Evolutionary conservation across 2,113 vertebrate genomes (phyloP).

Genomic region (Lontra canadensis): DNA sequence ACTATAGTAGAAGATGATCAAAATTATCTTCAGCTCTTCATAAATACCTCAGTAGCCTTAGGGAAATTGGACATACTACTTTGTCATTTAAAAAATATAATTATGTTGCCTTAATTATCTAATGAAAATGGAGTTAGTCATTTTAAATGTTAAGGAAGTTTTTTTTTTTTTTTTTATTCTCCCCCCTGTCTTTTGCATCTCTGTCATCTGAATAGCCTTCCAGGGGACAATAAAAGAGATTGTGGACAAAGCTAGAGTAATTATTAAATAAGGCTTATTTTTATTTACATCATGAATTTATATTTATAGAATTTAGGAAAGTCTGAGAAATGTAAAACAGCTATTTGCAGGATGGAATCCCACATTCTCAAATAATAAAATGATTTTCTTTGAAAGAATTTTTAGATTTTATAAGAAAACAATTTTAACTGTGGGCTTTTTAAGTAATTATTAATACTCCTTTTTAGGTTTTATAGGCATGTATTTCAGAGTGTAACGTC

Average conservation of each 20-base stretch:
- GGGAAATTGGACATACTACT: not conserved
- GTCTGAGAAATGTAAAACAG: not conserved
- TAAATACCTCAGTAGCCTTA: constrained; percentile 20
- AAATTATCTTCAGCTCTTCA: constrained; percentile 59
- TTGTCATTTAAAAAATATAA: constrained; percentile 43
- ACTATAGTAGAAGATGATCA: constrained; percentile 9
- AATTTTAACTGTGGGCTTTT: not conserved
- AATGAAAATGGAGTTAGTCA: constrained; percentile 25
- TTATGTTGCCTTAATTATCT: constrained; percentile 45
- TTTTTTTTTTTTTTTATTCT: not conserved
- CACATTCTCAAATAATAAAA: constrained; percentile 11
- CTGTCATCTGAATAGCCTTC: not conserved
- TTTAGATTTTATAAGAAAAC: not conserved
- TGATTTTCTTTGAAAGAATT: constrained; percentile 15
- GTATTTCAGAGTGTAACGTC: not conserved
- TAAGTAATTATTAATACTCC: not conserved
- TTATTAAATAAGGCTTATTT: constrained; percentile 2
- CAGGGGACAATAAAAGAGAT: not conserved
- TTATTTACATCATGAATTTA: constrained; percentile 1
- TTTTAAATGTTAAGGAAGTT: constrained; percentile 45
- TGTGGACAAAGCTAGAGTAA: not conserved
- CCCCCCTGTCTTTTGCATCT: not conserved
- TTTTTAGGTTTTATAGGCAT: not conserved
- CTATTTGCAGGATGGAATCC: not conserved
- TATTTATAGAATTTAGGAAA: constrained; percentile 28